Base-by-base conservation (phyloP, 2,113 vertebrate genomes). In the Cricetomys ansorgei region DNA sequence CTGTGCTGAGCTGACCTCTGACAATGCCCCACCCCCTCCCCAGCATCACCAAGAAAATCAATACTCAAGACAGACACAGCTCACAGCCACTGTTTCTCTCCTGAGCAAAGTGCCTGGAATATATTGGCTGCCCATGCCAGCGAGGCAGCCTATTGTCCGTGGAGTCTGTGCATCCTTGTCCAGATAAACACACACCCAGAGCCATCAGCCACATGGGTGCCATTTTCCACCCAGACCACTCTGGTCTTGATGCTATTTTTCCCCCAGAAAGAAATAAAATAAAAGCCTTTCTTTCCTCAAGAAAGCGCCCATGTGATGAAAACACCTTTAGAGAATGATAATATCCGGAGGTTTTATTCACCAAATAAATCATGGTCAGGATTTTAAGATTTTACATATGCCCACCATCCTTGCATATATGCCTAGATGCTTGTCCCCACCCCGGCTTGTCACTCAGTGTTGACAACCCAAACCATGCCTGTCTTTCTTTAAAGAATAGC, bases 241-340 rank as follows among this genome's bases (percentile, higher is more conserved):
- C 94, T 1, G 23, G 88, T 87, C 90, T 73, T 79, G 83, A 92
- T n/a, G 79, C 85, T 97, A 92, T 98, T 92, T 97, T 97, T 86
- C 77, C 67, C 88, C 75, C 27, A 94, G 79, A 95, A 89, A 97
- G 92, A 98, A 98, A 96, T 88, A 67, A 95, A 86, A 97, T 94
- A 97, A 97, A 98, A 96, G 93, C 83, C 86, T 97, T 96, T 96
- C 94, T 96, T 97, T 62, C 88, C 97, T 88, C 25, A 91, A 94
- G 95, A 94, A 97, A 96, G 83, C 69, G 81, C 96, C 94, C 95
- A 97, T 79, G 96, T 98, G 97, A 97, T 97, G 97, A 95, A 97
- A 96, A 98, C 97, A 98, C 50, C 92, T 97, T 96, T 92, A 76
- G 48, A 88, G 96, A 97, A 96, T 96, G 96, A 98, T 95, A 98